Evolutionary conservation across 2,888 invertebrate genomes (phyloP), one percentile per base, ranked within the genome.

Genomic region (Balanococcus diminutus): DNA sequence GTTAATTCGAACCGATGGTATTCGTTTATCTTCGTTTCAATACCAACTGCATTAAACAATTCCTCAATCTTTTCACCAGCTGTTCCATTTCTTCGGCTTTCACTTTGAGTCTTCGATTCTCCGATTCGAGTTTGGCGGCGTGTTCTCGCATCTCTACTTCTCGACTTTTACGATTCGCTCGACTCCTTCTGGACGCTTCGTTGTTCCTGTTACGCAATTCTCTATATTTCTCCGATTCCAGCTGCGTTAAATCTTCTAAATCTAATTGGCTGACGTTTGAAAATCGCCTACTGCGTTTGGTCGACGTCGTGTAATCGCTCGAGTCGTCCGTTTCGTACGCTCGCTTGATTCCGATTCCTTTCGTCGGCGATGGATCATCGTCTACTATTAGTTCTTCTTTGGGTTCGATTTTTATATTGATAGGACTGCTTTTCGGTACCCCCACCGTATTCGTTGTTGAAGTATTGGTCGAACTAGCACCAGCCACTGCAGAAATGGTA

Each of bases 161-260:
- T 87, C 92, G 92, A 1, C 90, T 89, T 90, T 94, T 95, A 88
- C 94, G 92, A 88, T 94, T 95, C 91, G 93, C 92, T 87, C 95
- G 91, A 0, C 95, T 95, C 88, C 93, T 92, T 88, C 95, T 92
- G 67, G 95, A 95, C 72, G 95, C 95, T 90, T 94, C 94, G 89
- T 95, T 95, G 90, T 95, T 95, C 89, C 94, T 94, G 89, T 94
- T 94, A 86, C 95, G 90, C 87, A 94, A 91, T 89, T 94, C 94
- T 83, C 94, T 91, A 89, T 95, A 95, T 87, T 91, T 92, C 79
- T 88, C 89, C 82, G 86, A 86, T 42, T 86, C 86, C 46, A 86
- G 32, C 56, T 82, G 82, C 8, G 85, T 85, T 19, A 85, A 42
- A 31, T 85, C 85, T 32, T 85, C 85, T 19, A 85, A 42, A 46